Percentiles rank a stretch among this genome's conserved stretches.
These are phyloP conservation scores for Helicorthomorpha holstii DNA, from an alignment of 1,140 invertebrate genomes.

Conservation along the genomic window DNA sequence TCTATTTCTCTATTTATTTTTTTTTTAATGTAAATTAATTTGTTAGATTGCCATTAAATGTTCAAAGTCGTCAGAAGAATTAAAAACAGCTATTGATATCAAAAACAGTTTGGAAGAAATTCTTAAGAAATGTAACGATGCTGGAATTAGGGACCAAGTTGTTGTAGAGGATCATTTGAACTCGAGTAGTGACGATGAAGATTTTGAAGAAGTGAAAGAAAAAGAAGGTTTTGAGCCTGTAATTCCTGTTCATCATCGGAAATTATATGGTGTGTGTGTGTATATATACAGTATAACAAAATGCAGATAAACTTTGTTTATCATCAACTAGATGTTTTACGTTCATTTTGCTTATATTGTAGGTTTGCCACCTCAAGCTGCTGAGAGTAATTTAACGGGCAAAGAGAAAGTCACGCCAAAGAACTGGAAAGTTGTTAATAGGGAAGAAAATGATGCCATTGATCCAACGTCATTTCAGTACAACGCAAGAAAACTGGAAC, in stretches of 20 bases:
- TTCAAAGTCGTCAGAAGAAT: constrained; percentile 6
- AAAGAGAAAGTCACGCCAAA: background rate
- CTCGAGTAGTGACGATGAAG: constrained; percentile 17
- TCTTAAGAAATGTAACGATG: constrained; percentile 12
- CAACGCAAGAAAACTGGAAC: too few species aligned
- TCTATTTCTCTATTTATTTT: too few species aligned
- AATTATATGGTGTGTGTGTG: constrained; percentile 13
- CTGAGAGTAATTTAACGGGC: too few species aligned
- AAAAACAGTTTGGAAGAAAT: constrained; percentile 12
- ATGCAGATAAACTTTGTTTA: background rate
- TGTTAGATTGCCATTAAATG: constrained; percentile 2
- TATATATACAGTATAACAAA: background rate
- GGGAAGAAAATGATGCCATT: too few species aligned
- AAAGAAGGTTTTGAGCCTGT: constrained; percentile 28
- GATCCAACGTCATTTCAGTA: too few species aligned
- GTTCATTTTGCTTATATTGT: too few species aligned
- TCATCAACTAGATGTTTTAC: too few species aligned
- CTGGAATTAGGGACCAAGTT: constrained; percentile 13
- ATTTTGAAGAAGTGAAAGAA: constrained; percentile 25
- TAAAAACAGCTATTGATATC: constrained; percentile 17
- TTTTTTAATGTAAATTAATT: too few species aligned
- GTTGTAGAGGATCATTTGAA: background rate
- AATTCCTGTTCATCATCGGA: constrained; percentile 16
- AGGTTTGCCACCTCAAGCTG: too few species aligned
- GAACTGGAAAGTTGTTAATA: background rate